phyloP scores from a whole-genome alignment of 2,888 invertebrate genomes.

The Adela reaumurella region DNA sequence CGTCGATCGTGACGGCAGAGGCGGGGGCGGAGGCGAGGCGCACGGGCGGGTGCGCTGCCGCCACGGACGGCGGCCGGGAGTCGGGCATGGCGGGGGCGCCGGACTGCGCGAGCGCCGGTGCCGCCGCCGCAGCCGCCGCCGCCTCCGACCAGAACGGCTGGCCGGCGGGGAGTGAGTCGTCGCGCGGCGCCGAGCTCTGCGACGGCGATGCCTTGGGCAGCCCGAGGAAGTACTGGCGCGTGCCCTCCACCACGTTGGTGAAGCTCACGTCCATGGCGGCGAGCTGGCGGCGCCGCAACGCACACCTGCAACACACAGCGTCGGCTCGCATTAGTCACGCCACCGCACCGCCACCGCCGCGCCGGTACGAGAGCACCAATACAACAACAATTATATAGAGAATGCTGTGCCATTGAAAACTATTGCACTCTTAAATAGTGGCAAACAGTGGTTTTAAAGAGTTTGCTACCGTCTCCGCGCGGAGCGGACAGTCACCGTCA shows the following conservation, averaged over 20 bases:
- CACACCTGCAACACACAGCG: neutral
- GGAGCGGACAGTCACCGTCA: no score
- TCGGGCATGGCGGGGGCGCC: constrained; percentile 10
- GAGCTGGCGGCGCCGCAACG: neutral
- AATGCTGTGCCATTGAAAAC: neutral
- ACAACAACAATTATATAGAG: neutral
- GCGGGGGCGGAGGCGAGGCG: constrained; percentile 25
- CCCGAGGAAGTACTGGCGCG: constrained; percentile 80
- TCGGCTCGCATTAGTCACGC: no score
- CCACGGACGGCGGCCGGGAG: constrained; percentile 46
- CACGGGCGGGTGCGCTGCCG: constrained; percentile 20
- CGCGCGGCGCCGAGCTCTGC: constrained; percentile 22
- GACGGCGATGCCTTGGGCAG: constrained; percentile 61
- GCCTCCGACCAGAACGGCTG: constrained; percentile 27
- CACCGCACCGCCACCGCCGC: neutral
- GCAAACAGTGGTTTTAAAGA: no score
- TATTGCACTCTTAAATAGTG: no score
- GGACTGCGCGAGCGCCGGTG: constrained; percentile 19
- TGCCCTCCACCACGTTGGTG: constrained; percentile 80
- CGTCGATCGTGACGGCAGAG: constrained; percentile 46
- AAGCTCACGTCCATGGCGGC: constrained; percentile 73
- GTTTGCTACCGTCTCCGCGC: no score
- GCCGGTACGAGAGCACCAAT: neutral
- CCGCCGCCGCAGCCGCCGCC: constrained; percentile 39
- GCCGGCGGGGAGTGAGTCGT: constrained; percentile 32